Base-by-base conservation (phyloP, 2,888 invertebrate genomes). In the Luperina nickerlii region DNA sequence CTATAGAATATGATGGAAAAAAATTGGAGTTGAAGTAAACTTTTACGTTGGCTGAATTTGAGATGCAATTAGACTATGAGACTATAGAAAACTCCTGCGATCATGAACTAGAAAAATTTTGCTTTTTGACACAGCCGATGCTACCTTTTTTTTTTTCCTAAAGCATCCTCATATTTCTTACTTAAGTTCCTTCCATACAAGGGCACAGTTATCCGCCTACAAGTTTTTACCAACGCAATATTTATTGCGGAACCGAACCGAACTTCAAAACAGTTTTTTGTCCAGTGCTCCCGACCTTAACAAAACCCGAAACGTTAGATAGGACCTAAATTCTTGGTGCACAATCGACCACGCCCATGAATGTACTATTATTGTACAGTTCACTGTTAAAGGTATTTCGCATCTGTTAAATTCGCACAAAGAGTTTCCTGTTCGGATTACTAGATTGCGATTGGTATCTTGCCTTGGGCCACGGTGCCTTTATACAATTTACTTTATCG, bases 351-450 rank as follows among this genome's bases (percentile, higher is more conserved):
- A 95, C 96, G 96, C 96, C 96, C 95, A 93, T 93, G 93, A 68
- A 94, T 94, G 92, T 92, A 92, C 91, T 87, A 84, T 88, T 88
- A 86, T 89, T 80, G 81, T 79, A 76, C 66, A 93, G 88, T 88
- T 91, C 90, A 87, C 89, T 84, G 90, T 92, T 88, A 89, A 89
- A 92, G 96, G 96, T 94, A 96, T 97, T 96, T 96, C 96, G 96
- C 97, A 96, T 97, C 96, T 96, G 96, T 94, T 42, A 71, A 71
- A 71, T 42, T 93, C 88, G 90, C 90, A 96, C 96, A 97, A 96
- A 94, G 93, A 92, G 90, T 92, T 97, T 97, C 97, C 97, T 96
- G 97, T 96, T 94, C 95, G 96, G 96, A 96, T 96, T 96, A 96
- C 90, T 90, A 94, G 96, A 96, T 96, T 94, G 93, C 94, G 96